Evolutionary conservation across 2,888 invertebrate species (phyloP).

Genomic region (Thysanoteuthis rhombus): DNA sequence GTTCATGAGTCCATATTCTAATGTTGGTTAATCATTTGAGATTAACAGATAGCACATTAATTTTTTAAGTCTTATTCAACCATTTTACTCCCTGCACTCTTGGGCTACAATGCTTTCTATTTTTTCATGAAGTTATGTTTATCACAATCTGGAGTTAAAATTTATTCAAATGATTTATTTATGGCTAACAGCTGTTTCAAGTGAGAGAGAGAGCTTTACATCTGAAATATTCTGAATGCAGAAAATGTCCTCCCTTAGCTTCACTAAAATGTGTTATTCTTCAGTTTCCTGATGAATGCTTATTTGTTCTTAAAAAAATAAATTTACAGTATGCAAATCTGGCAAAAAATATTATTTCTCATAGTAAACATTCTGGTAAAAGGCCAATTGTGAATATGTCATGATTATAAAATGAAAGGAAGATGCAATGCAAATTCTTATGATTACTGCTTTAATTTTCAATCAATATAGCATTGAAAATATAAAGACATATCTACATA

Average conservation of each 20-base stretch:
- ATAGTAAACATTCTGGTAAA: not conserved
- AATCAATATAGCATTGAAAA: not conserved
- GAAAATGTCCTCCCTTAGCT: too few relatives aligned
- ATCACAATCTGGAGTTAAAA: too few relatives aligned
- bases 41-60: not conserved
- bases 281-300: not conserved
- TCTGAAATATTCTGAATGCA: too few relatives aligned
- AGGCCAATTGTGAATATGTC: not conserved
- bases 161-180: not conserved
- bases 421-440: not conserved
- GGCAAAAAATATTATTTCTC: not conserved
- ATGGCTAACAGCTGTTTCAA: not conserved
- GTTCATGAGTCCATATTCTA: not conserved
- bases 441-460: not conserved
- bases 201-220: not conserved
- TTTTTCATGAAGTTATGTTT: too few relatives aligned
- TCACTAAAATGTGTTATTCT: too few relatives aligned
- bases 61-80: not conserved
- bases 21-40: not conserved
- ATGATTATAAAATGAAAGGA: not conserved
- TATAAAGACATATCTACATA: too few relatives aligned
- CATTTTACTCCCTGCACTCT: not conserved
- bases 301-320: not conserved
- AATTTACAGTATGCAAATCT: not conserved
- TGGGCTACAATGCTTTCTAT: not conserved